phyloP scores from a whole-genome alignment of 2,888 invertebrate species.

The Heliothis peltigera region DNA sequence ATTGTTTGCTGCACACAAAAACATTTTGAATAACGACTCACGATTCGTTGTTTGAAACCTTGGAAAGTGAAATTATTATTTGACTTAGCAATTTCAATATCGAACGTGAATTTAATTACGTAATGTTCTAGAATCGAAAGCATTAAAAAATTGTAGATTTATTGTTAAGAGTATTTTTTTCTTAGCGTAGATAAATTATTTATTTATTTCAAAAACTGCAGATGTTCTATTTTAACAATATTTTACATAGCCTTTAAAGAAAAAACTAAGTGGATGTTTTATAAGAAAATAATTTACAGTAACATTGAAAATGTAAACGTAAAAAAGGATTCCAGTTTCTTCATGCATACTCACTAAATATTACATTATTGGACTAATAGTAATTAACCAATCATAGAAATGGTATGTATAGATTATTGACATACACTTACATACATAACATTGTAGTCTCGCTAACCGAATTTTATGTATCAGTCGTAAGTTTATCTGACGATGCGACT shows the following conservation, averaged over 20 bases:
- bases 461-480: constrained; percentile 49
- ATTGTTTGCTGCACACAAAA: constrained; percentile 50
- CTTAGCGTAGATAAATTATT: too few species aligned
- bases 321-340: too few species aligned
- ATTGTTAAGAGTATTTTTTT: background rate
- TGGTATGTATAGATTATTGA: too few species aligned
- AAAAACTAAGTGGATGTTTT: too few species aligned
- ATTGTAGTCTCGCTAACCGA: constrained; percentile 44
- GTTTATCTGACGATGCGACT: constrained; percentile 53
- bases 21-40: constrained; percentile 38
- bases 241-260: too few species aligned
- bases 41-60: constrained; percentile 21
- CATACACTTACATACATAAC: constrained; percentile 27
- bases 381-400: too few species aligned
- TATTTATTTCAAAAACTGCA: too few species aligned
- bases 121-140: background rate
- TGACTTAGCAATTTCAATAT: constrained; percentile 15
- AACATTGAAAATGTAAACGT: too few species aligned
- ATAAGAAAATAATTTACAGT: too few species aligned
- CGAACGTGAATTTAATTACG: constrained; percentile 15
- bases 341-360: too few species aligned
- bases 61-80: constrained; percentile 16
- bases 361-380: too few species aligned
- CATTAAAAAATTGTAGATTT: background rate
- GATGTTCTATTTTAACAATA: too few species aligned